Evolutionary conservation across 2,113 vertebrate genomes (phyloP), one percentile per base, ranked within the genome.

Genomic region (Oryzias celebensis): DNA sequence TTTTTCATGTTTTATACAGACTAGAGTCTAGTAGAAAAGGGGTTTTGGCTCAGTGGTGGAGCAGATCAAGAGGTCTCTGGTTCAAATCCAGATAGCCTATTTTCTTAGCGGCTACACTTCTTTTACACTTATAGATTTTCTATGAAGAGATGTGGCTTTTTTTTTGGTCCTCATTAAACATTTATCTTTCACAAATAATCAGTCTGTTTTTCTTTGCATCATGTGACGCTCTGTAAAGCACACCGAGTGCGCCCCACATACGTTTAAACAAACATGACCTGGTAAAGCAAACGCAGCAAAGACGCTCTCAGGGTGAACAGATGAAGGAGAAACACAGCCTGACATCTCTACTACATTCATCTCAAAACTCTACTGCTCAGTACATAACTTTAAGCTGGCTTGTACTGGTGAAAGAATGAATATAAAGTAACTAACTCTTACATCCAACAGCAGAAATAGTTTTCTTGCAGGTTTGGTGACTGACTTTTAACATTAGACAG

Each of bases 1-100:
- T 2, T 5, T 31, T 7, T 14, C 36, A 14, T 17, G 18, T 15
- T 10, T 1, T 0, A 4, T 3, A 17, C 5, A 4, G 7, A 3
- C 2, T 14, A 26, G 28, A 6, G 1, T 12, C 2, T 2, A 4
- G 13, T 3, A 2, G 0, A 0, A 3, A 0, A 0, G 90, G 91
- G 90, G 92, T 87, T 93, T 88, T 91, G 93, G 90, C 90, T 94
- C 90, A 93, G 92, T 92, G 90, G 91, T 88, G 92, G 91, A 93
- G 92, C 89, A 93, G 89, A 88, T 91, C 91, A 93, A 92, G 88
- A 92, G 89, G 89, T 91, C 89, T 86, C 87, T 13, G 75, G 88
- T 92, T 94, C 90, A 94, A 93, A 87, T 93, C 90, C 77, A 47
- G 90, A 85, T 93, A 83, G 90, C 87, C 90, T 88, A 91, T 93